Base-by-base conservation (phyloP, 2,888 invertebrate genomes). In the Panorpa germanica region DNA sequence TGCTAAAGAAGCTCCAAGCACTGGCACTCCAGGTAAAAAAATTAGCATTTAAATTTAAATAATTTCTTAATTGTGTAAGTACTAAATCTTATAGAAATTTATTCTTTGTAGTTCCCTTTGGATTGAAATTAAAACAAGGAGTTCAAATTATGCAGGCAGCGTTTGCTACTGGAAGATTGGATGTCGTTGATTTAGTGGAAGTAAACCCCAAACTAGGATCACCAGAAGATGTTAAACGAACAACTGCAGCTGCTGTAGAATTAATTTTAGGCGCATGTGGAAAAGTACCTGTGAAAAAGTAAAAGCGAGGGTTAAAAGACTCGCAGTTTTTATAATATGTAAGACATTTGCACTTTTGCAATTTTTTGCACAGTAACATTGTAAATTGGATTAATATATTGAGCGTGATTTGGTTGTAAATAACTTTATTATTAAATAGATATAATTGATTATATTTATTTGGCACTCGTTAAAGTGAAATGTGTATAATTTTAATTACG, bases 171-270 rank as follows among this genome's bases (percentile, higher is more conserved):
- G 70, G 75, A 13, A 66, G 78, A 27, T 58, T 93, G 17, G 64
- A 70, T 25, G 83, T 77, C 12, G 53, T 93, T 36, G 91, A 93
- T 55, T 52, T 91, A 27, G 90, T 88, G 1, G 93, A 93, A 57
- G 76, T 93, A 5, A 93, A 93, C 61, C 88, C 91, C 2, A 57
- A 62, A 7, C 56, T 93, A 22, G 90, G 90, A 24, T 61, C 57
- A 38, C 57, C 65, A 29, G 48, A 47, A 2, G 80, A 83, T 43
- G 67, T 75, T 1, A 55, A 62, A 30, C 58, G 55, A 35, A 91
- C 91, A 1, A 53, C 83, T 0, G 65, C 70, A 21, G 76, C 82
- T 2, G 81, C 82, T 1, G 57, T 75, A 34, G 65, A 75, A 39
- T 53, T 91, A n/a, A 59, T 86, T 10, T 64, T 70, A 44, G 75